Base-by-base conservation (phyloP, 2,888 invertebrate genomes). In the Corythucha ciliata region DNA sequence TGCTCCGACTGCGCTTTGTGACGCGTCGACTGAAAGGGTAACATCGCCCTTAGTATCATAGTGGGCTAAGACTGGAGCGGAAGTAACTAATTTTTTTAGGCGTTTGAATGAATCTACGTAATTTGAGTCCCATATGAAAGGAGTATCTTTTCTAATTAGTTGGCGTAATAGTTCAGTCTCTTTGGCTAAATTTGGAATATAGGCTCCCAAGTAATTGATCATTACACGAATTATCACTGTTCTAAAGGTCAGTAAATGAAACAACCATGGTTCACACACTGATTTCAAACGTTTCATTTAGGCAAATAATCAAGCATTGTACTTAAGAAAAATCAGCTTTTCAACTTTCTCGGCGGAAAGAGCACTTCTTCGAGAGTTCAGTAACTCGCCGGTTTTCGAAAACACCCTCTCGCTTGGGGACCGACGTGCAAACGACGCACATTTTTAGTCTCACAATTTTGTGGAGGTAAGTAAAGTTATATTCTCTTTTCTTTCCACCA, bases 1-100 rank as follows among this genome's bases (percentile, higher is more conserved):
- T 24, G 61, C 63, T 10, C 66, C 67, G 24, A 67, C 57, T 65
- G 64, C 16, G 63, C 60, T 52, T 4, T 8, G 21, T 12, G 27
- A 27, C 3, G 48, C 24, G 39, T 26, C 48, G 2, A 48, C 48
- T 20, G 64, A 63, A 46, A 67, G 58, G 25, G 58, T 58, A 24
- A 66, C 57, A 22, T 52, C 52, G 24, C 57, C 52, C 10, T 57
- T 60, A 5, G 55, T 52, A 55, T 64, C 55, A 59, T 61, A 64
- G 34, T 25, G 45, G 5, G 18, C 3, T 50, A 55, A 44, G 5
- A 59, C 49, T 4, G 63, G 63, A 36, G 61, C 59, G 55, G 51
- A 54, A 42, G 47, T 25, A 40, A 45, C n/a, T 3, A 40, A 36
- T 20, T 53, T 12, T 47, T 58, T 59, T 29, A 59, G 34, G 8